Evolutionary conservation across 2,888 invertebrate species (phyloP).

Genomic region (Spisula solida): DNA sequence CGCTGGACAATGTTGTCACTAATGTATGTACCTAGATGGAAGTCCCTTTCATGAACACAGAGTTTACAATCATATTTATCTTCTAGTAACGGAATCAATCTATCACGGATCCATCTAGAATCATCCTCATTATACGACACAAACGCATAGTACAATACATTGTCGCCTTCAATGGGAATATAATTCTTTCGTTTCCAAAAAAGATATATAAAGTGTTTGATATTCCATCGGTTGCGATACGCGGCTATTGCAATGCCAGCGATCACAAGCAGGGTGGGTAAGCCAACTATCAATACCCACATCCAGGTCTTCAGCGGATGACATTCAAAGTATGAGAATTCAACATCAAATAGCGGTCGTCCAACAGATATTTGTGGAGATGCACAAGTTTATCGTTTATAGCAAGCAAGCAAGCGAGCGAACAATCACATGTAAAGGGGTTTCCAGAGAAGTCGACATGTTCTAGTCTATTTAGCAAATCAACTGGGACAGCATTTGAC

Average conservation of each 20-base stretch:
- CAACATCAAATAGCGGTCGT: neutral
- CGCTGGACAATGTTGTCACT: conserved; percentile 91
- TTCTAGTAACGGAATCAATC: conserved; percentile 91
- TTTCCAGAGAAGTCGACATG: conserved; percentile 89
- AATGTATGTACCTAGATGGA: conserved; percentile 91
- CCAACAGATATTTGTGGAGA: neutral
- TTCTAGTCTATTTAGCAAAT: neutral
- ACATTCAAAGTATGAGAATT: conserved; percentile 25
- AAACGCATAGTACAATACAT: conserved; percentile 90
- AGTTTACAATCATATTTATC: conserved; percentile 87
- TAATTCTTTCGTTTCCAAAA: conserved; percentile 31
- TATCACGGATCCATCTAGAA: conserved; percentile 90
- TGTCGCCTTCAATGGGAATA: neutral
- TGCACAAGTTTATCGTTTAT: neutral
- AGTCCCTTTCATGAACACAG: conserved; percentile 92
- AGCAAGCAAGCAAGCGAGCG: conserved; percentile 78
- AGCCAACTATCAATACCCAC: neutral
- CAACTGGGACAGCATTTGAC: neutral
- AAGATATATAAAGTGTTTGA: conserved; percentile 24
- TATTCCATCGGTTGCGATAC: neutral
- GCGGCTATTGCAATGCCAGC: neutral
- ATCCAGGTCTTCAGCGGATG: neutral
- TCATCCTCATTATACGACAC: conserved; percentile 92
- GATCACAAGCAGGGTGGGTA: neutral
- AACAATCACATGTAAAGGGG: conserved; percentile 90